Conservation (phyloP, 2,797 vertebrate genomes). For the Anabacerthia variegaticeps region DNA sequence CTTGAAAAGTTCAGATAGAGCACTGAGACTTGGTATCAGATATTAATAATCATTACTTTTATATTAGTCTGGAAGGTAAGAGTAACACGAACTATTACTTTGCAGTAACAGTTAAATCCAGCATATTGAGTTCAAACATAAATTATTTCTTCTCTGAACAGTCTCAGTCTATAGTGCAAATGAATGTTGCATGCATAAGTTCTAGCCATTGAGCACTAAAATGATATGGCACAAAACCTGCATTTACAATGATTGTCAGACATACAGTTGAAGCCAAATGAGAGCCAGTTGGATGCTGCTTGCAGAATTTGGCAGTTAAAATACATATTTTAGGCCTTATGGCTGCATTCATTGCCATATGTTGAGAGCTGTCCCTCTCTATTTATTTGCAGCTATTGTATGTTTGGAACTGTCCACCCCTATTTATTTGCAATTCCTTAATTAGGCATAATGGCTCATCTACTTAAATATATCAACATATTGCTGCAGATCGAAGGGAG, state of each 20-base stretch:
- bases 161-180: background rate
- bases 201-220: background rate
- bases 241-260: background rate
- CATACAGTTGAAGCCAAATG: slow-evolving; percentile 13
- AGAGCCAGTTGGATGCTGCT: slow-evolving; percentile 42
- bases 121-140: accelerated
- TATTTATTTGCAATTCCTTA: slow-evolving; percentile 54
- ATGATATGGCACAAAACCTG: background rate
- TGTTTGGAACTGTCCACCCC: slow-evolving; percentile 43
- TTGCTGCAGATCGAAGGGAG: slow-evolving; percentile 34
- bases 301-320: slow-evolving; percentile 49
- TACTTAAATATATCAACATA: slow-evolving; percentile 49
- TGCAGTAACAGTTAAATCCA: background rate
- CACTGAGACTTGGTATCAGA: background rate
- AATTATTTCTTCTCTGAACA: background rate
- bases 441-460: slow-evolving; percentile 50
- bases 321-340: slow-evolving; percentile 46
- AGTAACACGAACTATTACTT: background rate
- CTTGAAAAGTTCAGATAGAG: background rate
- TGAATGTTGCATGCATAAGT: background rate
- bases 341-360: slow-evolving; percentile 57
- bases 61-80: background rate
- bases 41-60: background rate
- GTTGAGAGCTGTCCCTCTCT: slow-evolving; percentile 60
- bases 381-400: slow-evolving; percentile 40